These are phyloP conservation scores for Thaleichthys pacificus DNA, from an alignment of 2,797 vertebrate species.

Conservation along the genomic window DNA sequence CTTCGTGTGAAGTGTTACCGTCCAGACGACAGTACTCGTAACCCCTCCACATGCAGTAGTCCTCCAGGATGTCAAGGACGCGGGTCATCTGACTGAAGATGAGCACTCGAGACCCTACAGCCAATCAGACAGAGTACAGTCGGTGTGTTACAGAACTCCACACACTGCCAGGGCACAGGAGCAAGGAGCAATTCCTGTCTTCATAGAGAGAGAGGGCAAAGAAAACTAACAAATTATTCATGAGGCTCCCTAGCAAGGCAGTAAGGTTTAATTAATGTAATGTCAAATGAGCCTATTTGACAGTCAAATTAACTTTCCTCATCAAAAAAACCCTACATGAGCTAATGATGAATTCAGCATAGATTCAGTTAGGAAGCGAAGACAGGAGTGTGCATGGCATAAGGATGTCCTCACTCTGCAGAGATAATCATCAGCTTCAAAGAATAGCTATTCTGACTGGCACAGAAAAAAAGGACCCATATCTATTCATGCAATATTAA, in stretches of 20 bases:
- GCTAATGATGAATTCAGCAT: conserved; percentile 1
- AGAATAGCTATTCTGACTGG: not conserved
- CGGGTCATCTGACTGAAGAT: conserved; percentile 91
- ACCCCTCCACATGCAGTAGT: conserved; percentile 89
- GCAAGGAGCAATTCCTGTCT: not conserved
- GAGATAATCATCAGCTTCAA: not conserved
- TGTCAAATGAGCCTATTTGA: conserved; percentile 5
- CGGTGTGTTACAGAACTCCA: not conserved
- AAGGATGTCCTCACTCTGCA: not conserved
- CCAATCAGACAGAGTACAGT: conserved; percentile 13
- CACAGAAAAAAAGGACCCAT: not conserved
- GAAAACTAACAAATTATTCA: conserved; percentile 2
- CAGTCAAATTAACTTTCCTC: conserved; percentile 4
- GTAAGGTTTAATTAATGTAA: not conserved
- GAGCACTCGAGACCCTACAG: conserved; percentile 80
- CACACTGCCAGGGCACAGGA: not conserved
- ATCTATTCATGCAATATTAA: not conserved
- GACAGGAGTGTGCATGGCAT: not conserved
- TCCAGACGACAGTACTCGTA: conserved; percentile 86
- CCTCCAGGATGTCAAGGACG: conserved; percentile 86
- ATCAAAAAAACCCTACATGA: not conserved
- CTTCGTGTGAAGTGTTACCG: conserved; percentile 87
- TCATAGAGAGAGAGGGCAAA: not conserved
- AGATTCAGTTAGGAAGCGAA: not conserved
- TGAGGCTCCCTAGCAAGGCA: not conserved